Evolutionary conservation across 1,140 invertebrate species (phyloP), one percentile per base, ranked within the genome.

Genomic region (Nebria ingens): DNA sequence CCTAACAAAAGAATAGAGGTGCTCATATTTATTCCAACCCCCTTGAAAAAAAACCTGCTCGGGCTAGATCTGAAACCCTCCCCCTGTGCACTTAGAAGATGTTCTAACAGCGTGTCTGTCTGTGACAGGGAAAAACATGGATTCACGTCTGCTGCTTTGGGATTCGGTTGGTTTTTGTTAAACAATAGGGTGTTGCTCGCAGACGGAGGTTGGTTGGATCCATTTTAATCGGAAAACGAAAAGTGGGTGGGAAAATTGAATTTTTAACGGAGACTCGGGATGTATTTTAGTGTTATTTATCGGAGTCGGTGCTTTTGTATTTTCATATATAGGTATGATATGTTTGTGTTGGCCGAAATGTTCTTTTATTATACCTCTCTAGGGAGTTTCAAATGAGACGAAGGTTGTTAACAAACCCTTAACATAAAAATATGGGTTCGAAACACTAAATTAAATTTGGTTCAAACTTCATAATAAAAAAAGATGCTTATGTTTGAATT

Each of bases 1-100:
- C n/a, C n/a, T n/a, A 51, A 51, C 50, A 51, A 45, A 45, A 45
- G 40, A 45, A n/a, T n/a, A n/a, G n/a, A 45, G 40, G 40, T 45
- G 40, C 40, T 45, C 40, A 45, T 45, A 45, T 45, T 45, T 45
- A 45, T 45, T 45, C 40, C 40, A 17, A 6, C 40, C 40, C 40
- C 34, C 29, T 38, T 55, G 45, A 20, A 20, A 19, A 45, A 45
- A 53, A 29, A 22, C 29, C 2, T 51, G 23, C 50, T 52, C 21
- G 34, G 38, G 53, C 42, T 29, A 29, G n/a, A n/a, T n/a, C n/a
- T n/a, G n/a, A 34, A n/a, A 34, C 25, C 25, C 25, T 9, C 25
- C 25, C 25, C 25, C n/a, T n/a, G n/a, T 34, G 25, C 25, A 9
- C 6, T 6, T 34, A 34, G 25, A 34, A 34, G 6, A 34, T 34